phyloP scores from a whole-genome alignment of 2,888 invertebrate species.

The Caenorhabditis imperialis region DNA sequence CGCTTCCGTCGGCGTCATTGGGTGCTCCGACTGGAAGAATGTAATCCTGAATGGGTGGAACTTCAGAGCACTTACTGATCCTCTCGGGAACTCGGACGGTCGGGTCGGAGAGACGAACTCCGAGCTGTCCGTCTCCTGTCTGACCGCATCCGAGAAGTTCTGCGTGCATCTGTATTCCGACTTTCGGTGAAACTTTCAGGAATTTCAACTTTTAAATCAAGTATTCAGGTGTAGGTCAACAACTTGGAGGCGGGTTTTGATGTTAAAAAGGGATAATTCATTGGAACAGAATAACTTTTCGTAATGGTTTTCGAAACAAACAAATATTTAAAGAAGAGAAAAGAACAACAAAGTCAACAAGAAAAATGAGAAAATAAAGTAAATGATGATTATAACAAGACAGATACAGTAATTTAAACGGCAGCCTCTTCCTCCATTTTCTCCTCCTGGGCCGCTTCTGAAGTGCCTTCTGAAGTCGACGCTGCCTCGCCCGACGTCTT shows the following conservation, averaged over 20 bases:
- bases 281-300: too few species aligned
- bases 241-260: too few species aligned
- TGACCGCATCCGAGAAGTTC: slow-evolving; percentile 66
- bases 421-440: slow-evolving; percentile 7
- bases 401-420: too few species aligned
- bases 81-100: slow-evolving; percentile 58
- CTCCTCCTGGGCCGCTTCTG: slow-evolving; percentile 11
- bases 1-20: slow-evolving; percentile 53
- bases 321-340: neutral
- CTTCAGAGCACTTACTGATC: slow-evolving; percentile 52
- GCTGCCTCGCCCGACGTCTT: neutral
- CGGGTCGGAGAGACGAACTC: slow-evolving; percentile 53
- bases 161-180: slow-evolving; percentile 47
- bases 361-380: neutral
- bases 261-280: too few species aligned
- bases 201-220: neutral
- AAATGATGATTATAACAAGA: neutral
- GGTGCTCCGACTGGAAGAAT: slow-evolving; percentile 68
- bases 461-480: slow-evolving; percentile 1
- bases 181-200: neutral
- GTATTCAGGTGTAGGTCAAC: too few species aligned
- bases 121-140: slow-evolving; percentile 68
- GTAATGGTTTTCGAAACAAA: too few species aligned
- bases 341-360: neutral
- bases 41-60: too few species aligned